Percentiles rank a stretch among this genome's conserved stretches.
Evolutionary conservation across 2,888 invertebrate genomes (phyloP).

Genomic region (Aphodius granarius): DNA sequence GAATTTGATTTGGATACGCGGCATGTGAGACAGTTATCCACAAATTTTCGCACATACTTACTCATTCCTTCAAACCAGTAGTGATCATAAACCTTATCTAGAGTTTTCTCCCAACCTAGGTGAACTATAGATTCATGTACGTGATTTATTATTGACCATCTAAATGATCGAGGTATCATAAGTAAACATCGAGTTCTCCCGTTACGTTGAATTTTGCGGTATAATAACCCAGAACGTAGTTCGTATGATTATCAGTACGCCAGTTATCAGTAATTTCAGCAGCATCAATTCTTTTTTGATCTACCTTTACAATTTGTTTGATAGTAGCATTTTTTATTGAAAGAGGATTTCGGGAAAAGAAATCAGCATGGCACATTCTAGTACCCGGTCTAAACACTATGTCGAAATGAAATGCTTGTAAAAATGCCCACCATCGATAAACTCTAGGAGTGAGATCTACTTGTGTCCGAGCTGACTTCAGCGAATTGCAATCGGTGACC

Average conservation of each 20-base stretch:
- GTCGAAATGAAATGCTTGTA: not conserved
- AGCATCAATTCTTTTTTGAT: not conserved
- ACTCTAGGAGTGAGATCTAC: not conserved
- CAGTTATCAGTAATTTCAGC: not conserved
- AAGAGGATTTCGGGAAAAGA: not conserved
- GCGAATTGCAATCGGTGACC: constrained; percentile 44
- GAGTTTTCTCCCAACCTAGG: not conserved
- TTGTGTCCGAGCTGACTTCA: not conserved
- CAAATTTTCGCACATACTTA: not conserved
- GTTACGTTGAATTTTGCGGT: not conserved
- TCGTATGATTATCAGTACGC: not conserved
- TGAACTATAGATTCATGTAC: not conserved
- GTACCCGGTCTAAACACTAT: not conserved
- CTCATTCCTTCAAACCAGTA: not conserved
- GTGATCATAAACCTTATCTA: not conserved
- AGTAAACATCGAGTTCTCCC: not conserved
- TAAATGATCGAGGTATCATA: not conserved
- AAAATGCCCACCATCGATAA: constrained; percentile 1
- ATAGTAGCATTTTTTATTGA: not conserved
- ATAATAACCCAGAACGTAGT: not conserved
- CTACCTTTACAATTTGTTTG: not conserved
- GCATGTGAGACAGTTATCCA: not conserved
- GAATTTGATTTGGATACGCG: not conserved
- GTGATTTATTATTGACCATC: not conserved
- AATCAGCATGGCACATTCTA: not conserved